These are phyloP conservation scores for Margarornis squamiger DNA, from an alignment of 2,797 vertebrate species.

Conservation along the genomic window DNA sequence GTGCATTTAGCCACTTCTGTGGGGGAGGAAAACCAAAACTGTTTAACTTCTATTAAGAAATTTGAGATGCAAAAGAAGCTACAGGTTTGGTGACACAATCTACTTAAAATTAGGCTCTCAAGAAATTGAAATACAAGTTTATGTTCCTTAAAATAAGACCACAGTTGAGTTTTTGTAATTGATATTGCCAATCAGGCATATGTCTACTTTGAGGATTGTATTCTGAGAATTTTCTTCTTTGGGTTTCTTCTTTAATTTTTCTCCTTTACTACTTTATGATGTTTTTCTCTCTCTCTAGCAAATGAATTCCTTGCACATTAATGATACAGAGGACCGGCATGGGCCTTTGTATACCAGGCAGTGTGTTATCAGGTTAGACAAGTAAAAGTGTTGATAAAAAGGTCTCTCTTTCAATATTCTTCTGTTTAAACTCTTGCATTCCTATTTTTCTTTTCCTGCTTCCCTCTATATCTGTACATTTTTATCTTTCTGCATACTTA, in stretches of 20 bases:
- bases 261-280: not conserved
- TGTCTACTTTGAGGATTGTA: not conserved
- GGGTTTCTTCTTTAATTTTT: not conserved
- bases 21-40: accelerated
- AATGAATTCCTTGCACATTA: not conserved
- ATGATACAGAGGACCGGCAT: not conserved
- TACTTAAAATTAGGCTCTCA: not conserved
- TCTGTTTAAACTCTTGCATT: not conserved
- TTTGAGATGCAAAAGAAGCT: not conserved
- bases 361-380: not conserved
- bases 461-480: not conserved
- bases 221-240: not conserved
- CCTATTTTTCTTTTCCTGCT: not conserved
- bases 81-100: not conserved
- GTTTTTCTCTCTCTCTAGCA: not conserved
- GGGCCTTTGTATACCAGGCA: not conserved
- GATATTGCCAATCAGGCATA: not conserved
- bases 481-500: not conserved
- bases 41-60: not conserved
- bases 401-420: not conserved
- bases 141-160: not conserved
- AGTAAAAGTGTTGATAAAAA: not conserved
- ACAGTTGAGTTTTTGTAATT: not conserved
- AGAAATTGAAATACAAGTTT: not conserved
- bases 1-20: not conserved